Conservation (phyloP, 35 echinoderm and acorn worm species). For the Chiridota heheva region DNA sequence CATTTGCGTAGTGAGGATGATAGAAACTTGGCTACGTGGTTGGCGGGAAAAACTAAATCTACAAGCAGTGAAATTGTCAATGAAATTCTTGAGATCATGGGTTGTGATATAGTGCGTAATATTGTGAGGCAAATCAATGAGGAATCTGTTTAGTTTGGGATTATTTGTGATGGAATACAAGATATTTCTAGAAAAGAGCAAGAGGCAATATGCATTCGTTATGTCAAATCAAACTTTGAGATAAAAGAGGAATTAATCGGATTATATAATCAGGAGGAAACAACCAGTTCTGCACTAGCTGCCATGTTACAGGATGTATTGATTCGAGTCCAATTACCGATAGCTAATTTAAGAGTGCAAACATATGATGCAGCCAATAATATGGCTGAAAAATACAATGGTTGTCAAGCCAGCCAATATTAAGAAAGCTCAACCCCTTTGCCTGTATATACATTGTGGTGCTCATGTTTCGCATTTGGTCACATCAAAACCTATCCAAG, state of each 20-base stretch:
- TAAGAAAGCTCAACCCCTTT: conserved; percentile 19
- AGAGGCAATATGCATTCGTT: conserved; percentile 29
- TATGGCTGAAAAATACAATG: not conserved
- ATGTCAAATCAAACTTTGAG: conserved; percentile 13
- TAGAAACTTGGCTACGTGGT: not conserved
- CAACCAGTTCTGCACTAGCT: not conserved
- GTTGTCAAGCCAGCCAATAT: conserved; percentile 18
- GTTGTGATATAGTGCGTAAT: not conserved
- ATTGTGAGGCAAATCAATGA: conserved; percentile 2
- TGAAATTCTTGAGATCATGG: conserved; percentile 2
- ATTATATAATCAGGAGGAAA: not conserved
- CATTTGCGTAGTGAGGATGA: conserved; percentile 11
- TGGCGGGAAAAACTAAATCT: conserved; percentile 8
- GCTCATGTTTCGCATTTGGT: conserved; percentile 26
- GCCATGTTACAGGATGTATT: conserved; percentile 13
- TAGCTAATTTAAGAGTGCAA: not conserved
- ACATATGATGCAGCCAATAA: not conserved
- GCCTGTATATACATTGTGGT: conserved; percentile 30
- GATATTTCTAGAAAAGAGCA: conserved; percentile 36
- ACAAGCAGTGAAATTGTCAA: conserved; percentile 13
- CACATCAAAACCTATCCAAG: not conserved
- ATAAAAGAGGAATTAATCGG: conserved; percentile 3
- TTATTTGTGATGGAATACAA: conserved; percentile 18
- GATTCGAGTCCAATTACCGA: not conserved
- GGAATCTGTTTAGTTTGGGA: conserved; percentile 28